A percentile compares a stretch with the other conserved stretches of the same genome.
Conservation (phyloP, 2,113 vertebrate genomes). For the Cyanistes caeruleus region DNA sequence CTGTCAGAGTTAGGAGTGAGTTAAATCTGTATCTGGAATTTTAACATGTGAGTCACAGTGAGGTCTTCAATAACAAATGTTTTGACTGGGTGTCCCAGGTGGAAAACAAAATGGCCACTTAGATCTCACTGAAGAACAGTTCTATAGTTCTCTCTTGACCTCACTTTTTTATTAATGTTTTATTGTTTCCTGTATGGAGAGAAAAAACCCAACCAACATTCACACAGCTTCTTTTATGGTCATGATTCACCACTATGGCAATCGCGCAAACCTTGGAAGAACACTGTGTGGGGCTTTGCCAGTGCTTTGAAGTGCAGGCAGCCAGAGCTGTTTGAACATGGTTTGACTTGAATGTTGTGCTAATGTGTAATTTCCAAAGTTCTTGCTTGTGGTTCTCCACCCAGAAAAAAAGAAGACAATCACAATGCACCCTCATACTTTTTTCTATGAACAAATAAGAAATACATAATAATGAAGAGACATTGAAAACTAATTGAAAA, state of each 20-base stretch:
- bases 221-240: constrained; percentile 49
- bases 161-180: constrained; percentile 23
- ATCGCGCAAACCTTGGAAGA: constrained; percentile 34
- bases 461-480: not conserved
- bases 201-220: not conserved
- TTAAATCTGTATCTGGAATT: not conserved
- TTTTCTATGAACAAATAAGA: not conserved
- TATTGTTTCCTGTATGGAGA: constrained; percentile 38
- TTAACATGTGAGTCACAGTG: not conserved
- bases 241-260: constrained; percentile 52
- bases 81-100: not conserved
- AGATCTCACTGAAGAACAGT: not conserved
- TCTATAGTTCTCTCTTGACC: not conserved
- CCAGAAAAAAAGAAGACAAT: not conserved
- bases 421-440: not conserved
- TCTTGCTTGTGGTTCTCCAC: constrained; percentile 27
- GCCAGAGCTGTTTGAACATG: not conserved
- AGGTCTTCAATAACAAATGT: not conserved
- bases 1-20: not conserved
- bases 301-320: constrained; percentile 50
- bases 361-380: constrained; percentile 54
- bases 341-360: not conserved
- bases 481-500: not conserved
- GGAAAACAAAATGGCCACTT: not conserved
- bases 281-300: not conserved